Conservation (phyloP, 2,888 invertebrate species). For the Zele albiditarsus region DNA sequence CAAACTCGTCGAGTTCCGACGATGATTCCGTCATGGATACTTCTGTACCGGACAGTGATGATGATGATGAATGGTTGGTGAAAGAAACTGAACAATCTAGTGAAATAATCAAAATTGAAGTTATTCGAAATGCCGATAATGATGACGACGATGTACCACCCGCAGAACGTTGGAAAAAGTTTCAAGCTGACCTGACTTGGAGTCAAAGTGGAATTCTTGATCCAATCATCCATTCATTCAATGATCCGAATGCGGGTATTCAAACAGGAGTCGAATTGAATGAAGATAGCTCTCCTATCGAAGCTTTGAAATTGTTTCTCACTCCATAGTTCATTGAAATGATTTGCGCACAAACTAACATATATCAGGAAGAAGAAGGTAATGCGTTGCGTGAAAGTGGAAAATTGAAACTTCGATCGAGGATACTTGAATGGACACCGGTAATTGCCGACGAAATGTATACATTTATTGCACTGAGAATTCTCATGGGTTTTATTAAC, state of each 20-base stretch:
- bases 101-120: too few species aligned
- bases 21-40: too few species aligned
- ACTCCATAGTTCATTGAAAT: conserved; percentile 17
- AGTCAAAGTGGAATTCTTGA: conserved; percentile 13
- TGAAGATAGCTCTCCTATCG: conserved; percentile 25
- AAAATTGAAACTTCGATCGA: conserved; percentile 32
- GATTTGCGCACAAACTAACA: conserved; percentile 32
- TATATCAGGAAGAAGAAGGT: conserved; percentile 30
- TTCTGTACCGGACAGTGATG: too few species aligned
- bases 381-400: conserved; percentile 16
- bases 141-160: too few species aligned
- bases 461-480: conserved; percentile 25
- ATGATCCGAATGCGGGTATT: conserved; percentile 29
- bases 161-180: conserved; percentile 29
- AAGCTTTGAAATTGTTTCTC: conserved; percentile 24
- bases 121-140: too few species aligned
- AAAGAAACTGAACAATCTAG: too few species aligned
- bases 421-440: conserved; percentile 22
- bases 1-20: too few species aligned
- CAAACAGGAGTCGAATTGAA: conserved; percentile 27
- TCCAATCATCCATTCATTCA: conserved; percentile 16
- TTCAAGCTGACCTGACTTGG: conserved; percentile 30
- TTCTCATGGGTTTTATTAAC: conserved; percentile 31
- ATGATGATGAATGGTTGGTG: too few species aligned
- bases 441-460: conserved; percentile 30